Conservation (phyloP, 2,888 invertebrate species). For the Auanema sp. region DNA sequence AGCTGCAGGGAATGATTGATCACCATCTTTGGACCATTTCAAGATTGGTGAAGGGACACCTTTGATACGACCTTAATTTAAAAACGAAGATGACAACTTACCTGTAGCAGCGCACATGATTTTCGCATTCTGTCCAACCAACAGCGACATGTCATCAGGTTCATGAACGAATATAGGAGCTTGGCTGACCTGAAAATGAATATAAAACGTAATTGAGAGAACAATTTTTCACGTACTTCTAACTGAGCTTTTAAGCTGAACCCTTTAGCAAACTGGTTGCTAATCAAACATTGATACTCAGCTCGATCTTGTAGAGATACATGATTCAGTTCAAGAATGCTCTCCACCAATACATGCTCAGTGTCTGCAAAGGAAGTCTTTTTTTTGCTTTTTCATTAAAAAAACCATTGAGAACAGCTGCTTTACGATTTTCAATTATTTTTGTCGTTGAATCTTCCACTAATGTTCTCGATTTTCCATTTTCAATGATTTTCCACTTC, state of each 20-base stretch:
- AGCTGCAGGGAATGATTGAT: constrained; percentile 40
- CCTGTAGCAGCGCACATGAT: constrained; percentile 43
- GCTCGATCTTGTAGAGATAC: constrained; percentile 31
- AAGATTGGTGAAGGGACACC: constrained; percentile 36
- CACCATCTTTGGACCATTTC: constrained; percentile 44
- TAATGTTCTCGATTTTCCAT: constrained; percentile 32
- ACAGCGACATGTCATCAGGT: constrained; percentile 38
- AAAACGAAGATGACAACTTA: constrained; percentile 4
- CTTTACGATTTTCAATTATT: constrained; percentile 28
- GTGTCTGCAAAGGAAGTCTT: constrained; percentile 19
- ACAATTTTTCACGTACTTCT: not conserved
- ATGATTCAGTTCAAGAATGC: constrained; percentile 26
- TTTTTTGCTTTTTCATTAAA: too few species aligned
- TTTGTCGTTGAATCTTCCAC: constrained; percentile 27
- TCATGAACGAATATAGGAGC: constrained; percentile 34
- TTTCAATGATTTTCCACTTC: constrained; percentile 42
- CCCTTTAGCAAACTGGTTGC: constrained; percentile 39
- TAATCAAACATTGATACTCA: constrained; percentile 42
- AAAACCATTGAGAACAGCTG: constrained; percentile 32
- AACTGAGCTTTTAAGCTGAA: constrained; percentile 20
- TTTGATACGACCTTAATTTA: not conserved
- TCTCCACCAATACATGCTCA: constrained; percentile 30
- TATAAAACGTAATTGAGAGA: not conserved
- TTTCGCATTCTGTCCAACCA: constrained; percentile 43
- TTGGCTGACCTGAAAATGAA: constrained; percentile 32